Evolutionary conservation across 2,888 invertebrate species (phyloP), one percentile per base, ranked within the genome.

Genomic region (Gortyna flavago): DNA sequence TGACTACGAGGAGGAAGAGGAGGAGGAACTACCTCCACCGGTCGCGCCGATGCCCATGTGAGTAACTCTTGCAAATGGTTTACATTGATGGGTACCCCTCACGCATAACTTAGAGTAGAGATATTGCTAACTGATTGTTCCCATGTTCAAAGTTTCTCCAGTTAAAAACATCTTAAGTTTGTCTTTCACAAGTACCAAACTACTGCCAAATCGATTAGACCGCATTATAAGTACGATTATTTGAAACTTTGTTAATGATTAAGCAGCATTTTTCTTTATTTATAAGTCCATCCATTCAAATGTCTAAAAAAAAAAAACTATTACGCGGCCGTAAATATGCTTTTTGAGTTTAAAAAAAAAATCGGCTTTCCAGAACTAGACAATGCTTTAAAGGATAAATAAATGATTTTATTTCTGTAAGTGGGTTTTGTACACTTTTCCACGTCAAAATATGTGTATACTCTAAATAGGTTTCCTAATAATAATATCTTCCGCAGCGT

Each of bases 1-100:
- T 0, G 93, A 95, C 1, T 94, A 95, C 73, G 95, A 95, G 4
- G 79, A 79, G 13, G 95, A 96, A 44, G 92, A 93, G 16, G 95
- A 95, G n/a, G 94, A 94, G 69, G 93, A 91, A 9, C 87, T 89
- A 5, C 93, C 92, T 0, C 90, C 90, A 2, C 92, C 92, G 3
- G 93, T 92, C 0, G 87, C 91, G 9, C 87, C 90, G 0, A 89
- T 90, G 62, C 87, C 87, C 21, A 7, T 80, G 93, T 95, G 76
- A 92, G 93, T 92, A 41, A 41, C 16, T 32, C 8, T 29, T 21
- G 2, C 54, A 3, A 57, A 25, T 51, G 29, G 7, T 67, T 21
- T 7, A 16, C 29, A 4, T 29, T 18, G 6, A n/a, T 44, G 7
- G 29, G 21, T 29, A 29, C 13, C 44, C 11, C 1, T 4, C 7